These are phyloP conservation scores for Oryzias dopingdopingensis DNA, from an alignment of 2,797 vertebrate species.

Conservation along the genomic window DNA sequence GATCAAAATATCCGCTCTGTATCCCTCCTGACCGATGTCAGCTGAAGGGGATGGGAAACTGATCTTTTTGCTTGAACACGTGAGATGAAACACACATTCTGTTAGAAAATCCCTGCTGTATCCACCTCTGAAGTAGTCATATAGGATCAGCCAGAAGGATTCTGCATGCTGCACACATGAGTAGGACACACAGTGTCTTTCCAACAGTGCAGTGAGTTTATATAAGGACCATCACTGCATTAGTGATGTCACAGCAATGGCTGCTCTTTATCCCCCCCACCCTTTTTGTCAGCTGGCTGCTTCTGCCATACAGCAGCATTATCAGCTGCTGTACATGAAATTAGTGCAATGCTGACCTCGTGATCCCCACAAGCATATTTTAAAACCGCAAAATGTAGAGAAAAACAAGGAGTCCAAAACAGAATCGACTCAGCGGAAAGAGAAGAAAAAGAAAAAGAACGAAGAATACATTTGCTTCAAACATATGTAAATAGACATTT, in stretches of 20 bases:
- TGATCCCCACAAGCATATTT: slow-evolving; percentile 3
- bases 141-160: slow-evolving; percentile 46
- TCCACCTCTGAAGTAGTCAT: slow-evolving; percentile 48
- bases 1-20: slow-evolving; percentile 49
- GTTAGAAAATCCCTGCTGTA: slow-evolving; percentile 35
- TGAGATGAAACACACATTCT: slow-evolving; percentile 17
- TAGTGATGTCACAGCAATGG: slow-evolving; percentile 59
- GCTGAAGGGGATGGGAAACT: slow-evolving; percentile 36
- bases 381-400: not conserved
- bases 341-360: slow-evolving; percentile 15
- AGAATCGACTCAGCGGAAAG: not conserved
- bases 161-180: slow-evolving; percentile 48
- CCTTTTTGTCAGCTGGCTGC: slow-evolving; percentile 57
- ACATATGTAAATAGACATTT: not conserved
- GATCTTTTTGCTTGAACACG: slow-evolving; percentile 27
- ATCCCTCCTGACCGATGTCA: slow-evolving; percentile 39
- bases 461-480: not conserved
- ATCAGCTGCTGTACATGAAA: slow-evolving; percentile 36
- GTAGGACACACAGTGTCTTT: slow-evolving; percentile 46
- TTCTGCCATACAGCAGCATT: slow-evolving; percentile 51
- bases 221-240: slow-evolving; percentile 59
- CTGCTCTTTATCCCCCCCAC: slow-evolving; percentile 56
- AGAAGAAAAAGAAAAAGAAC: not conserved
- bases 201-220: slow-evolving; percentile 56
- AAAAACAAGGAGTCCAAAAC: slow-evolving; percentile 3